These are phyloP conservation scores for Lepeophtheirus nordmannii DNA, from an alignment of 2,888 invertebrate species.

Conservation along the genomic window DNA sequence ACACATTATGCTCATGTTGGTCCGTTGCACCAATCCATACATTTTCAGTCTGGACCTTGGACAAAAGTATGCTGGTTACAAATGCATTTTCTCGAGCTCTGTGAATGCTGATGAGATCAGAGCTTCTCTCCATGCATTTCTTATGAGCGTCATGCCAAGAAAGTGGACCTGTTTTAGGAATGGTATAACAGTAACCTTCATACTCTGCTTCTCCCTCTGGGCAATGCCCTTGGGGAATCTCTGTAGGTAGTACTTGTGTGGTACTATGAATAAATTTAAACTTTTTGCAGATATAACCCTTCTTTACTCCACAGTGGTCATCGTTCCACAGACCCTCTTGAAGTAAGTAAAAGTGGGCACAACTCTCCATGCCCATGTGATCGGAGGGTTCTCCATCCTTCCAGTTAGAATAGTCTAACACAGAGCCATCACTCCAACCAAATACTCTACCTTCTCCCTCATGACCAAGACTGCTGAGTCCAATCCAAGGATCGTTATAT, in stretches of 20 bases:
- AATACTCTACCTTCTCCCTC: background rate
- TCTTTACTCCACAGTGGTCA: slow-evolving; percentile 8
- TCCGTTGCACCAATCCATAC: slow-evolving; percentile 19
- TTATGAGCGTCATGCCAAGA: background rate
- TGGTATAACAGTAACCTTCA: slow-evolving; percentile 1
- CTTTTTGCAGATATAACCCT: background rate
- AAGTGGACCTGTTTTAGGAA: background rate
- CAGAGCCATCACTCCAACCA: background rate
- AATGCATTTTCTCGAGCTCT: background rate
- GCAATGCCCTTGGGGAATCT: background rate
- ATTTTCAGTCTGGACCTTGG: background rate
- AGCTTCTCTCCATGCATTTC: background rate
- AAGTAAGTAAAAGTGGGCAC: background rate
- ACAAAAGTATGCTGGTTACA: background rate
- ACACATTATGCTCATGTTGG: background rate
- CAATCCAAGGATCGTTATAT: background rate
- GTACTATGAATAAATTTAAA: background rate
- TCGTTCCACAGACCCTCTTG: slow-evolving; percentile 7
- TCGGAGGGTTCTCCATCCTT: background rate
- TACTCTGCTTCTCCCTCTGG: slow-evolving; percentile 3
- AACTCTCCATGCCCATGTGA: slow-evolving; percentile 17
- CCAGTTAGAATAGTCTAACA: slow-evolving; percentile 1
- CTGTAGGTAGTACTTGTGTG: background rate
- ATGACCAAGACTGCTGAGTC: background rate
- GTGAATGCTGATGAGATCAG: slow-evolving; percentile 3